phyloP scores from a whole-genome alignment of 1,140 invertebrate genomes.

The Dysdera silvatica region DNA sequence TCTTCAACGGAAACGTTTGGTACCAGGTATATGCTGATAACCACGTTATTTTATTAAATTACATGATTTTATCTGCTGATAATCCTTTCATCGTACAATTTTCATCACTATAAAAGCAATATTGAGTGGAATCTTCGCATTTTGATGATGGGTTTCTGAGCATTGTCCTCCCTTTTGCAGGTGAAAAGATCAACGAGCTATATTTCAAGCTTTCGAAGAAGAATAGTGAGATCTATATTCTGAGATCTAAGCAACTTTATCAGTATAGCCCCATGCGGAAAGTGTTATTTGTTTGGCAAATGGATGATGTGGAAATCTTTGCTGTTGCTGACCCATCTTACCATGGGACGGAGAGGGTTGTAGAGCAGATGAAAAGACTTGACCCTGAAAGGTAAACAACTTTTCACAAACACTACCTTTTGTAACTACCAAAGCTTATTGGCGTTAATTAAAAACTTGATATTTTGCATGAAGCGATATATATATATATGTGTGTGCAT shows the following conservation, averaged over 20 bases:
- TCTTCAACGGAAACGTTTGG: constrained; percentile 66
- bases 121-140: constrained; percentile 51
- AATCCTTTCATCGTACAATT: too few species aligned
- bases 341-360: constrained; percentile 70
- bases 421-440: background rate
- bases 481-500: too few species aligned
- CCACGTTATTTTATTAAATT: too few species aligned
- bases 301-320: constrained; percentile 69
- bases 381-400: constrained; percentile 60
- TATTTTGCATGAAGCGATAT: background rate
- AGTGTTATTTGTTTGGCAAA: constrained; percentile 60
- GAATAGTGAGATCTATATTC: constrained; percentile 91
- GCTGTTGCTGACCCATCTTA: constrained; percentile 76
- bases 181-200: constrained; percentile 66
- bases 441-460: background rate
- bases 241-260: constrained; percentile 72
- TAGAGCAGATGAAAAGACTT: constrained; percentile 64
- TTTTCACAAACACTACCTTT: background rate
- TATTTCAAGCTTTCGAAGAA: constrained; percentile 73
- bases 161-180: constrained; percentile 36
- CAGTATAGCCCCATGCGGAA: constrained; percentile 59
- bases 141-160: background rate
- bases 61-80: too few species aligned
- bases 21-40: constrained; percentile 56
- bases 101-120: too few species aligned